Evolutionary conservation across 2,797 vertebrate genomes (phyloP).

Genomic region (Loriculus beryllinus): DNA sequence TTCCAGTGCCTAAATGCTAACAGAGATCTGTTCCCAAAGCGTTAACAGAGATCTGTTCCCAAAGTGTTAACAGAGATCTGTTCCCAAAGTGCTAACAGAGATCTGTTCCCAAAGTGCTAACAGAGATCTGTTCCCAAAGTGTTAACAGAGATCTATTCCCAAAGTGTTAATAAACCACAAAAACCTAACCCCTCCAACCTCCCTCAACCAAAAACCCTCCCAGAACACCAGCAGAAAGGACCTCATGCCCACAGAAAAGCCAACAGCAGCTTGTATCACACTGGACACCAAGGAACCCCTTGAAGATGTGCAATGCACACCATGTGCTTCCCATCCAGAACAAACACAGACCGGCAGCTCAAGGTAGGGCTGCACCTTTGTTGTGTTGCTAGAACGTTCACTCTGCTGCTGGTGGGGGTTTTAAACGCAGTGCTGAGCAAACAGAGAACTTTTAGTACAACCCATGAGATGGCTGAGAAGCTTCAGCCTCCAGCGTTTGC

Average conservation of each 20-base stretch:
- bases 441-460: not conserved
- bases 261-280: not conserved
- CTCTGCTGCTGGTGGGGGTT: not conserved
- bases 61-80: not conserved
- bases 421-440: not conserved
- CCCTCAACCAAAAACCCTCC: not conserved
- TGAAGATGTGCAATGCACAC: not conserved
- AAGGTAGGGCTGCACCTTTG: not conserved
- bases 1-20: not conserved
- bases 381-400: not conserved
- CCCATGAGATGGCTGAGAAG: not conserved
- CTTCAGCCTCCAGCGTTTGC: not conserved
- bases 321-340: not conserved
- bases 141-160: not conserved
- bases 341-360: not conserved
- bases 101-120: not conserved
- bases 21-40: not conserved
- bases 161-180: not conserved
- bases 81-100: not conserved
- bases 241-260: not conserved
- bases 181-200: not conserved
- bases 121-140: not conserved
- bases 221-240: not conserved
- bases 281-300: not conserved
- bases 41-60: not conserved